Base-by-base conservation (phyloP, 1,140 invertebrate genomes). In the Antheraea mylitta region DNA sequence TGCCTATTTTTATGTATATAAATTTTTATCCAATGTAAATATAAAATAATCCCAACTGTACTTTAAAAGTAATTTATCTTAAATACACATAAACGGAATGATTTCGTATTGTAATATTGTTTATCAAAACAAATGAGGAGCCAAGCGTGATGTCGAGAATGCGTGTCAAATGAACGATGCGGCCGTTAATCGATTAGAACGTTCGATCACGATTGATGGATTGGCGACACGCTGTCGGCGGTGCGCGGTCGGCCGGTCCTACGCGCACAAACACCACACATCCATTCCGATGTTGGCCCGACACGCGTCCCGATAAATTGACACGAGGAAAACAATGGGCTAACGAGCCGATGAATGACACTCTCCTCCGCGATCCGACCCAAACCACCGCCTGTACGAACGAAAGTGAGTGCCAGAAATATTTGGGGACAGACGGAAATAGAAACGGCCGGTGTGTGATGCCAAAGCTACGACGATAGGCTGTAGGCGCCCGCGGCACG, bases 301-400 rank as follows among this genome's bases (percentile, higher is more conserved):
- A 66, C 73, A 58, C 77, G 76, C 79, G 80, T 74, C 74, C 69
- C 73, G 78, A 82, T 85, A 80, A 88, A 87, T 88, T 82, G 86
- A 84, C 80, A 76, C 80, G 81, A 84, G 77, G 80, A 89, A 85
- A 85, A 90, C 89, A 89, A 90, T 86, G 86, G 80, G 85, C 82
- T 82, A 85, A 83, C 82, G 82, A 87, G 79, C 81, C 84, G 85
- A 92, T 90, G 90, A 92, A 92, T 92, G 90, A 90, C 88, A 89
- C 72, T 79, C 74, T 75, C 75, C 81, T 75, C 74, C 75, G 75
- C 73, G 78, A 76, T 77, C 75, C 68, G 58, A 66, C 77, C 75
- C 81, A 76, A 76, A 80, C 74, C 22, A 72, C 78, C 84, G 89
- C 85, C 88, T 85, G 80, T 84, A 87, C 83, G 81, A 80, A 79